Evolutionary conservation across 2,113 vertebrate genomes (phyloP), one percentile per base, ranked within the genome.

Genomic region (Oryzias melastigma): DNA sequence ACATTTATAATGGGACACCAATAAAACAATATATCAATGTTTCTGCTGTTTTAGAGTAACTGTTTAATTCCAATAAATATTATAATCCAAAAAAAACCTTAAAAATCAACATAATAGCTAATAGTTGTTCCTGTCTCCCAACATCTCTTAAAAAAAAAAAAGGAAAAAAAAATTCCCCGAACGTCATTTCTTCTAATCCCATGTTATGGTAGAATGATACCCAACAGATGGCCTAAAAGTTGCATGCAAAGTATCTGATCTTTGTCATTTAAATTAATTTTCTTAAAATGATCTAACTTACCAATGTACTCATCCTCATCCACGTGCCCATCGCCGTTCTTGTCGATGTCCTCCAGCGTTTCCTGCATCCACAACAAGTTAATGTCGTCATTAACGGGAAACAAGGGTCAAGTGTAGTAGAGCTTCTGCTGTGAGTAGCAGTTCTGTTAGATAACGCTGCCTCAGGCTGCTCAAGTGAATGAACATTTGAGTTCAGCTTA

Each of bases 261-360:
- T 44, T 44, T 54, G 45, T 12, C 17, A 50, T 54, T 44, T 8
- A 17, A 10, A 59, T 47, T 1, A 7, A 55, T 41, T 7, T 12
- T 0, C 46, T 47, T 47, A 0, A 18, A 25, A 25, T 52, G 18
- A 48, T 62, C 44, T 14, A 61, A 83, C 90, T 91, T 89, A 98
- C 97, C 95, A 16, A 99, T 96, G 68, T 98, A 99, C 66, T 99
- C 96, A 7, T 98, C 95, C 81, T 97, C 94, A 87, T 98, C 96
- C 79, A 99, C 95, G 61, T 95, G 93, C 45, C 96, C 96, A 18
- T 99, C 96, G 19, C 76, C 89, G 0, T 99, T 95, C 91, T 95
- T 98, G 89, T 99, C 97, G 57, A 99, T 97, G 86, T 99, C 97
- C 85, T 98, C 96, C 85, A 99, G 86, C 1, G 97, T 99, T 93